Conservation (phyloP, 2,113 vertebrate species). For the Bothrops jararaca region DNA sequence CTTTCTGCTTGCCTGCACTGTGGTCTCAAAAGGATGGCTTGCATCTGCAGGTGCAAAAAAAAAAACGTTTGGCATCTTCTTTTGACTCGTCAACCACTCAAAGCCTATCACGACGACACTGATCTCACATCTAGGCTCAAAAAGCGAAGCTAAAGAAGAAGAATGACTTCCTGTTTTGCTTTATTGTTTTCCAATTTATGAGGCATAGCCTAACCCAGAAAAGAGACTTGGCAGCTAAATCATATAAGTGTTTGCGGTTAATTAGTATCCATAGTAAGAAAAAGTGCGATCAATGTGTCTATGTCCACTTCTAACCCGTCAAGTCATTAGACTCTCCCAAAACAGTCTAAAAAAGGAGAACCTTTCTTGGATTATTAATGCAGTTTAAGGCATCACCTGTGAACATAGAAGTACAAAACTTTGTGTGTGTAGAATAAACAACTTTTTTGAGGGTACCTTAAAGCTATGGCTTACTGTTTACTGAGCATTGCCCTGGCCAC, state of each 20-base stretch:
- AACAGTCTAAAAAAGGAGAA: constrained; percentile 21
- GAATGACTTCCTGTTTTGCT: not conserved
- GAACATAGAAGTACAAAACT: constrained; percentile 46
- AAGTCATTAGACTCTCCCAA: constrained; percentile 53
- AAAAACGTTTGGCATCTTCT: not conserved
- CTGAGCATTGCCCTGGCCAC: constrained; percentile 61
- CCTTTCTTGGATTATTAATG: constrained; percentile 3
- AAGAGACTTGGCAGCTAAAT: constrained; percentile 51
- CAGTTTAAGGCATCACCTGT: not conserved
- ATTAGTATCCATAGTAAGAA: constrained; percentile 60
- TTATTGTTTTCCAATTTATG: constrained; percentile 45
- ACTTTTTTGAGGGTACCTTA: constrained; percentile 62
- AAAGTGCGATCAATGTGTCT: constrained; percentile 55
- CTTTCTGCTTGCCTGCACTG: not conserved
- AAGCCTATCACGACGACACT: not conserved
- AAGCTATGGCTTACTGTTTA: constrained; percentile 55
- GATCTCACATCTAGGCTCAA: not conserved
- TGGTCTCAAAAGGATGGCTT: not conserved
- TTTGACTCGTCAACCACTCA: not conserved
- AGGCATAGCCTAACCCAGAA: constrained; percentile 51
- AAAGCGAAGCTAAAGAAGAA: constrained; percentile 24
- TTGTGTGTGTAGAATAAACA: constrained; percentile 56
- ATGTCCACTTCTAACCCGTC: constrained; percentile 52
- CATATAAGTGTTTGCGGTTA: constrained; percentile 47
- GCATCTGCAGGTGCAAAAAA: not conserved